A percentile compares a stretch with the other conserved stretches of the same genome.
phyloP scores from a whole-genome alignment of 2,797 vertebrate species.

The Xenopus petersii region DNA sequence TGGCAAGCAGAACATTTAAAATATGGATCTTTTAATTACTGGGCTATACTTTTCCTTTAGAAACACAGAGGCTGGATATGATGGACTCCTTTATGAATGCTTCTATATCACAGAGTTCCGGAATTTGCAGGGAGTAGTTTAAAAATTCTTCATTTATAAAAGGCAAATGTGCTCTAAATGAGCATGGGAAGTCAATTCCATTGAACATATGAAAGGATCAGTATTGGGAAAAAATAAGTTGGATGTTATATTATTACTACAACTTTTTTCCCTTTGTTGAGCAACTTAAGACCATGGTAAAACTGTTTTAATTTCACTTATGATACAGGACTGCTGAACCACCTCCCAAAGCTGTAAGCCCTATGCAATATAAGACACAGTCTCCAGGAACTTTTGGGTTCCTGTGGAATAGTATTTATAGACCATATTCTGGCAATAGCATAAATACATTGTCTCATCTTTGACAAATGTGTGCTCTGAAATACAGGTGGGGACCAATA shows the following conservation, averaged over 20 bases:
- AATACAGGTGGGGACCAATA: too few relatives aligned
- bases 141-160: background rate
- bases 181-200: background rate
- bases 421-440: too few relatives aligned
- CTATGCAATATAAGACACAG: too few relatives aligned
- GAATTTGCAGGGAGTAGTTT: background rate
- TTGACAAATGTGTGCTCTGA: too few relatives aligned
- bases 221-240: background rate
- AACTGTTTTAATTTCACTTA: too few relatives aligned
- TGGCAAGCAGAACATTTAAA: background rate
- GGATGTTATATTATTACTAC: background rate
- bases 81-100: background rate
- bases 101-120: background rate
- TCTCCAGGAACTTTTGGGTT: too few relatives aligned
- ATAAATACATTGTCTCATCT: too few relatives aligned
- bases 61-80: background rate
- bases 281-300: too few relatives aligned
- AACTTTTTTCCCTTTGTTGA: background rate
- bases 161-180: background rate
- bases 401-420: too few relatives aligned
- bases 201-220: background rate
- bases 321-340: too few relatives aligned
- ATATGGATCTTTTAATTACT: slow-evolving; percentile 1
- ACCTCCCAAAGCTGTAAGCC: too few relatives aligned
- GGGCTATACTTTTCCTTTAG: background rate